Evolutionary conservation across 2,113 vertebrate genomes (phyloP).

Genomic region (Antechinus flavipes): DNA sequence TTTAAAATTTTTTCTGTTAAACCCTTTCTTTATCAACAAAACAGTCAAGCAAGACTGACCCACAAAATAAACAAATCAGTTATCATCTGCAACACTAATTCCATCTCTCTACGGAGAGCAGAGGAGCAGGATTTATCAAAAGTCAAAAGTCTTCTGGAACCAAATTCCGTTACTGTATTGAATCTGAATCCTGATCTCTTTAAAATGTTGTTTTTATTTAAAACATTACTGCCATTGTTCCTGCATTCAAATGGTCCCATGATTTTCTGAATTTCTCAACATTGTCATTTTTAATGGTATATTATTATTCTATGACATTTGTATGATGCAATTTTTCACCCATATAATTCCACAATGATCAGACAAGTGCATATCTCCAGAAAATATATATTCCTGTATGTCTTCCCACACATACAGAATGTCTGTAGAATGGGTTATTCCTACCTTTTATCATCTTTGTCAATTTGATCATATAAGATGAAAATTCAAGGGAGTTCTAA

Average conservation of each 20-base stretch:
- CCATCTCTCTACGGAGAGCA: background rate
- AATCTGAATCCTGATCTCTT: background rate
- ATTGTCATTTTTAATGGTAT: background rate
- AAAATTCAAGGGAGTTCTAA: background rate
- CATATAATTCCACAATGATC: background rate
- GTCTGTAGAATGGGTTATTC: background rate
- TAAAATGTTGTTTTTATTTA: background rate
- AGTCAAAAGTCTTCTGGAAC: background rate
- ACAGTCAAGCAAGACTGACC: background rate
- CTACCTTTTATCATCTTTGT: background rate
- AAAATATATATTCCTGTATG: background rate
- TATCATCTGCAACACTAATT: background rate
- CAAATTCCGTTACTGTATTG: background rate
- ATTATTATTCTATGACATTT: background rate
- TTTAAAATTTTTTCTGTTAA: background rate
- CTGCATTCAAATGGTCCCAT: background rate
- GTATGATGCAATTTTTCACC: background rate
- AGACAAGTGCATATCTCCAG: background rate
- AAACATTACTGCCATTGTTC: background rate
- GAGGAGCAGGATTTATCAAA: background rate
- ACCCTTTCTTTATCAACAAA: background rate
- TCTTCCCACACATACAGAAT: background rate
- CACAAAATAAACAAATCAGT: background rate
- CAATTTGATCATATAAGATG: background rate
- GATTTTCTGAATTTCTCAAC: background rate